Conservation (phyloP, 2,888 invertebrate species). For the Caenorhabditis sp. region DNA sequence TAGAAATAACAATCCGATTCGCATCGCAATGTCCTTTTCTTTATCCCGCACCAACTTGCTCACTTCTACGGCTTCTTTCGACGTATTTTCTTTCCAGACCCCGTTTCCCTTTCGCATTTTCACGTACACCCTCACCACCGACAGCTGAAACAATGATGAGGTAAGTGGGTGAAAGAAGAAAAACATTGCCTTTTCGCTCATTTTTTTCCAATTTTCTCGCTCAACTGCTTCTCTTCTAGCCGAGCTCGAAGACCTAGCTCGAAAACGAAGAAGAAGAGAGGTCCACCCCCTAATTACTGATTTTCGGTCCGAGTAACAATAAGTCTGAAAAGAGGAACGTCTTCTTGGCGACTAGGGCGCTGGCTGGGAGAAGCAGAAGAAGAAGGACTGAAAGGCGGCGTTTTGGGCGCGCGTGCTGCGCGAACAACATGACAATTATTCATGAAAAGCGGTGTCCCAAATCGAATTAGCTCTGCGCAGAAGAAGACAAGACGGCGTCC, state of each 20-base stretch:
- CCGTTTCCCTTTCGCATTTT: not conserved
- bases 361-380: no score
- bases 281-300: constrained; percentile 42
- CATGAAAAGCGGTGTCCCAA: constrained; percentile 60
- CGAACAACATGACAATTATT: constrained; percentile 56
- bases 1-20: no score
- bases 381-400: constrained; percentile 4
- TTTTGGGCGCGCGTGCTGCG: no score
- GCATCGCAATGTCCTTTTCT: no score
- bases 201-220: not conserved
- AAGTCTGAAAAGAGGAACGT: no score
- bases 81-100: not conserved
- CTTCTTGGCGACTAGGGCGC: no score
- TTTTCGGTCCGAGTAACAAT: constrained; percentile 20
- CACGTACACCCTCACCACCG: not conserved
- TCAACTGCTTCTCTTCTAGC: no score
- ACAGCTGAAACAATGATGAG: not conserved
- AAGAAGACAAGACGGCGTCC: no score
- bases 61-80: not conserved
- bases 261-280: no score
- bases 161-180: no score
- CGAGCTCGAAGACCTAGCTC: no score
- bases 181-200: no score
- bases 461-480: constrained; percentile 44
- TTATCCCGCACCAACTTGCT: not conserved